These are phyloP conservation scores for Otus sunia DNA, from an alignment of 2,113 vertebrate species.

Conservation along the genomic window DNA sequence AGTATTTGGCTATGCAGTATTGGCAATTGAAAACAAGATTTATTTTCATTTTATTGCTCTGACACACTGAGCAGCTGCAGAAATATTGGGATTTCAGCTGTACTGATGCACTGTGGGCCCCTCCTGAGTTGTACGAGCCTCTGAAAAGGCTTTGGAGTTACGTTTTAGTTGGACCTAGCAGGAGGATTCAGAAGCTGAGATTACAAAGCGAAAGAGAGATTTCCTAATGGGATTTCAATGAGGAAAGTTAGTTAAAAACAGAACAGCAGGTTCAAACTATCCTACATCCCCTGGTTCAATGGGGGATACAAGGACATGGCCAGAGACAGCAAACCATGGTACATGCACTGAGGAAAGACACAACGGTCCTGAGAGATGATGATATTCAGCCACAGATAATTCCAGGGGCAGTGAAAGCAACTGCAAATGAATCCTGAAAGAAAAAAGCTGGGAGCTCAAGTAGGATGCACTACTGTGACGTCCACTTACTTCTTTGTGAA, in stretches of 20 bases:
- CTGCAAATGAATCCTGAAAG: not conserved
- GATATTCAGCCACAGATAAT: too few relatives aligned
- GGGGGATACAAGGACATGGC: too few relatives aligned
- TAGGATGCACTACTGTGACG: not conserved
- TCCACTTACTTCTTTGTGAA: not conserved
- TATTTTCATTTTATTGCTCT: not conserved
- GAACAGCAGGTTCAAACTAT: not conserved
- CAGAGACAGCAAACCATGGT: not conserved
- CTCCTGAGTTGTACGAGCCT: not conserved
- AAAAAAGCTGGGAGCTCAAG: not conserved
- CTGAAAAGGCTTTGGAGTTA: not conserved
- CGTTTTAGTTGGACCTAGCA: not conserved
- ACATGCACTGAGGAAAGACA: rapidly evolving
- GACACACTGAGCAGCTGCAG: not conserved
- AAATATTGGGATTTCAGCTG: not conserved
- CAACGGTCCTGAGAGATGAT: not conserved
- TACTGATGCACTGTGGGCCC: rapidly evolving
- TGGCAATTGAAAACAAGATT: not conserved
- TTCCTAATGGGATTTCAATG: not conserved
- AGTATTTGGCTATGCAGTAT: too few relatives aligned
- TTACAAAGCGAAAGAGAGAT: not conserved
- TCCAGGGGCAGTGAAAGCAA: not conserved
- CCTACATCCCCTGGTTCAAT: rapidly evolving
- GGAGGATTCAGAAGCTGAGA: not conserved
- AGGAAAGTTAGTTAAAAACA: not conserved